Base-by-base conservation (phyloP, 2,888 invertebrate species). In the Chrysolina haemoptera region DNA sequence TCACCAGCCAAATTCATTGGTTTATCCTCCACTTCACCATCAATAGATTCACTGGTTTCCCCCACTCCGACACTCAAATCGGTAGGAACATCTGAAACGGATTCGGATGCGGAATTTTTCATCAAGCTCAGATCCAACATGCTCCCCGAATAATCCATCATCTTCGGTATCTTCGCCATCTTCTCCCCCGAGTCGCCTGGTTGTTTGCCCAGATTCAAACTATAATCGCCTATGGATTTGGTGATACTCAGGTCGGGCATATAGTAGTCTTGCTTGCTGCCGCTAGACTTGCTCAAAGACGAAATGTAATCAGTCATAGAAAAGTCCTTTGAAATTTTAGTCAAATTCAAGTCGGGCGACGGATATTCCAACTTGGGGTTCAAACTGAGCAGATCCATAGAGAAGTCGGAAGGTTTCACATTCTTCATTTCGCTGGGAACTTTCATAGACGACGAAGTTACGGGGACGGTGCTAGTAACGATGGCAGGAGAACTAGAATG, bases 81-180 rank as follows among this genome's bases (percentile, higher is more conserved):
- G 2, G 82, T 85, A 5, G 83, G 79, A 27, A 75, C 73, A 9
- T 79, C 81, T 20, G 79, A 77, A 41, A 80, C 79, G 64, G 77
- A 77, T 10, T 85, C 84, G 9, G 75, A 73, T 12, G 77, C 71
- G 40, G 83, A 77, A 62, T 68, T 82, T 76, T 85, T 85, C n/a
- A 80, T 89, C 78, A 89, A 87, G 75, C 91, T 89, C 14, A 90
- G 86, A 76, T 91, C 89, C 74, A 90, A 84, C 63, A 89, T 87
- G n/a, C 88, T 87, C 16, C 88, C 87, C 14, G 87, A 83, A 71
- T 90, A 88, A 77, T 91, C 91, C 40, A 89, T 86, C 40, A 89
- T 86, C 85, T 92, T 92, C 5, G 91, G 88, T 64, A 92, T 87
- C 86, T 93, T 93, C 12, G 90, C 81, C 59, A 91, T 90, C 70